Conservation (phyloP, 2,113 vertebrate genomes). For the Trichomycterus rosablanca region DNA sequence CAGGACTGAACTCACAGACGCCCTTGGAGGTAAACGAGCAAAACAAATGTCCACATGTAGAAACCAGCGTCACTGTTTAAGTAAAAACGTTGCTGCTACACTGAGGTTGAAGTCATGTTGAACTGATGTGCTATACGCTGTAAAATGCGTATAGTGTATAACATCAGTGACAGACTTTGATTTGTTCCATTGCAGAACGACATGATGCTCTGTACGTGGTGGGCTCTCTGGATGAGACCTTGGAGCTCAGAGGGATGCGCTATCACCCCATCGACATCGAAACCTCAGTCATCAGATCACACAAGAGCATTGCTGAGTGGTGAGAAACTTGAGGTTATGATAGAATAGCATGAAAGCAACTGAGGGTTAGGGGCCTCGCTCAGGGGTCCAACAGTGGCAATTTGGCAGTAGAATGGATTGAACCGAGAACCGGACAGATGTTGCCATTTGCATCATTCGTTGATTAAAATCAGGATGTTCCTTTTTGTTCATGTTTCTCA, state of each 20-base stretch:
- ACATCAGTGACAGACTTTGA: not conserved
- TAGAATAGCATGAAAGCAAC: too few relatives aligned
- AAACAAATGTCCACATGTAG: too few relatives aligned
- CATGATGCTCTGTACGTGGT: constrained; percentile 93
- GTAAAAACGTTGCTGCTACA: not conserved
- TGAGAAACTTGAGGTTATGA: too few relatives aligned
- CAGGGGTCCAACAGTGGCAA: too few relatives aligned
- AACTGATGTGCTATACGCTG: too few relatives aligned
- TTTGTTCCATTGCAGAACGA: constrained; percentile 68
- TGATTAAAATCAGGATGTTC: too few relatives aligned
- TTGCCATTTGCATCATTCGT: not conserved
- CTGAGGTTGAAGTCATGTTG: too few relatives aligned
- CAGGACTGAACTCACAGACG: constrained; percentile 90
- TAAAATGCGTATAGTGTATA: not conserved
- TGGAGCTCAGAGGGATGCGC: constrained; percentile 93
- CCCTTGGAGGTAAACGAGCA: constrained; percentile 80
- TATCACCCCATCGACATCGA: constrained; percentile 97
- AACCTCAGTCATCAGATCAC: constrained; percentile 88
- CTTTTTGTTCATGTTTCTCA: too few relatives aligned
- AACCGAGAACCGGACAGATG: not conserved
- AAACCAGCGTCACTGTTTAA: not conserved
- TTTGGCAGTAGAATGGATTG: not conserved
- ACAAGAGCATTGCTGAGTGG: constrained; percentile 97
- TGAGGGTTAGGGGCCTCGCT: too few relatives aligned
- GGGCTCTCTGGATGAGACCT: constrained; percentile 89